These are phyloP conservation scores for Orthosia cruda DNA, from an alignment of 2,888 invertebrate species.

Conservation along the genomic window DNA sequence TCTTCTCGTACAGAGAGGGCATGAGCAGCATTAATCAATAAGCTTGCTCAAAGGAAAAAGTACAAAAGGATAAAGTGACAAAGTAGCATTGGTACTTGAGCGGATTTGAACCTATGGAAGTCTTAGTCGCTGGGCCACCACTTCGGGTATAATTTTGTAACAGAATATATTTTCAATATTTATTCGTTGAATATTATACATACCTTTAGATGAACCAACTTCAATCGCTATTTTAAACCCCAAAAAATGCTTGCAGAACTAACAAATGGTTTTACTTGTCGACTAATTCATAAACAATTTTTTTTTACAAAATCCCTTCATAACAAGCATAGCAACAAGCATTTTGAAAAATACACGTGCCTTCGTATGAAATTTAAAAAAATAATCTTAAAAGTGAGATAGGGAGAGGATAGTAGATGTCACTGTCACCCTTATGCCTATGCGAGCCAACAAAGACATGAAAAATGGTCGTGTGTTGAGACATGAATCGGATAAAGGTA, in stretches of 20 bases:
- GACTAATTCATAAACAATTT: conserved; percentile 34
- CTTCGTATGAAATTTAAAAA: conserved; percentile 72
- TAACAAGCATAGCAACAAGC: conserved; percentile 65
- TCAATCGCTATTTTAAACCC: neutral
- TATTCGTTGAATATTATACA: neutral
- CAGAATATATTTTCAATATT: neutral
- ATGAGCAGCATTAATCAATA: no score
- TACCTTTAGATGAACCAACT: neutral
- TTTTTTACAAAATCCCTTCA: conserved; percentile 53
- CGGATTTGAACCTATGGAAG: no score
- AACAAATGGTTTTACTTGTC: conserved; percentile 52
- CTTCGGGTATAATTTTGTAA: no score
- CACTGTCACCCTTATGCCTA: conserved; percentile 85
- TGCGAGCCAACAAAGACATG: conserved; percentile 88
- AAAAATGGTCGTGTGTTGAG: no score
- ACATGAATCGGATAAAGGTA: no score
- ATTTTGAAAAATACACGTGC: conserved; percentile 60
- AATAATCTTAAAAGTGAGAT: conserved; percentile 74
- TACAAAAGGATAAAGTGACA: no score
- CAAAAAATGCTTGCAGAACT: conserved; percentile 27
- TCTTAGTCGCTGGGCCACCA: no score
- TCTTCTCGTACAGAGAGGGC: no score
- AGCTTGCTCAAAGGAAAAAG: no score
- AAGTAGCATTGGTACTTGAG: no score
- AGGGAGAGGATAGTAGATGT: conserved; percentile 78